Percentiles rank a stretch among this genome's conserved stretches.
Conservation (phyloP, 2,797 vertebrate genomes). For the Hippoglossus hippoglossus region DNA sequence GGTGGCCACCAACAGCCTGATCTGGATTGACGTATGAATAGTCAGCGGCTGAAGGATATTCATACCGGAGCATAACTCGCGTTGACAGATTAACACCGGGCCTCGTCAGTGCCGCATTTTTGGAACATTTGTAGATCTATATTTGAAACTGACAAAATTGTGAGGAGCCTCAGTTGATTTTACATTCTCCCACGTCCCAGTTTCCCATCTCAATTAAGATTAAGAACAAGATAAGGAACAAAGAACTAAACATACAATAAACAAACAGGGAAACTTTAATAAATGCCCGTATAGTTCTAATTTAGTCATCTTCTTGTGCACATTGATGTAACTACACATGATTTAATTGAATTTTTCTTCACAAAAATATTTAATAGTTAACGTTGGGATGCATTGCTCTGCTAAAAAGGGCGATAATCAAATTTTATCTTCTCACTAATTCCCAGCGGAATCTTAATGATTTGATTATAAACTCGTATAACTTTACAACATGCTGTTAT, state of each 20-base stretch:
- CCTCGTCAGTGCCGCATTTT: conserved; percentile 46
- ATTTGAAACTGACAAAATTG: conserved; percentile 60
- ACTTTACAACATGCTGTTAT: no score
- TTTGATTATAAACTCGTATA: no score
- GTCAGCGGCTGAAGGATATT: conserved; percentile 78
- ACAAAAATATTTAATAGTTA: not conserved
- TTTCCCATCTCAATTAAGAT: not conserved
- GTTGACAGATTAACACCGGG: conserved; percentile 72
- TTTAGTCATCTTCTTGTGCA: not conserved
- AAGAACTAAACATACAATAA: no score
- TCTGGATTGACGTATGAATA: conserved; percentile 79
- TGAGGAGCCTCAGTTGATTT: conserved; percentile 23
- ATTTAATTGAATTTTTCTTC: conserved; percentile 1
- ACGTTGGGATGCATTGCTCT: not conserved
- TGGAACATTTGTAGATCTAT: conserved; percentile 48
- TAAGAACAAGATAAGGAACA: not conserved
- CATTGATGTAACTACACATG: not conserved
- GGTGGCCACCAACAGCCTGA: conserved; percentile 71
- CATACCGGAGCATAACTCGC: conserved; percentile 59
- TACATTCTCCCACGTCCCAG: not conserved
- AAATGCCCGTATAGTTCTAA: not conserved
- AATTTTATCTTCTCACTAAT: no score
- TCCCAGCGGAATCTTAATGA: no score
- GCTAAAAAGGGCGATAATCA: no score
- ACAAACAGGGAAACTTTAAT: no score